Evolutionary conservation across 2,113 vertebrate species (phyloP), one percentile per base, ranked within the genome.

Genomic region (Rhinoderma darwinii): DNA sequence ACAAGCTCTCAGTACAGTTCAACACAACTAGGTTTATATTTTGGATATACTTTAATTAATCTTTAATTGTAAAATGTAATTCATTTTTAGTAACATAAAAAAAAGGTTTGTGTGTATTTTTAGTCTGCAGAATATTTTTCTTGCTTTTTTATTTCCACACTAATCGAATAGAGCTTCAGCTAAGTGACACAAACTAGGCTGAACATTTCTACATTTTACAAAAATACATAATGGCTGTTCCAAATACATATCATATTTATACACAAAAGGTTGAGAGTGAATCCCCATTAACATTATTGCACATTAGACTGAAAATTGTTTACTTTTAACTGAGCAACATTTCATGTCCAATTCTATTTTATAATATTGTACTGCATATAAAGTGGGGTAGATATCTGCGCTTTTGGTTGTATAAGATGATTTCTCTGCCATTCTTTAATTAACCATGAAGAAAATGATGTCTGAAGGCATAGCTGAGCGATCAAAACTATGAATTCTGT

Each of bases 381-480:
- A 74, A 84, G 32, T 73, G 47, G 30, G 10, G 8, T 56, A 30
- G 50, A 73, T 83, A 37, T 73, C 47, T 56, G 82, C 68, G 54
- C 32, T 51, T 83, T 73, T 20, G 15, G 68, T n/a, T 56, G 68
- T 59, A 84, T 84, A 73, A 56, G 47, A 54, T 74, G 68, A 51
- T 74, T 73, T 73, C 39, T 73, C 74, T 84, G 68, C 44, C 68
- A 74, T 74, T 84, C 50, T 73, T 50, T 84, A 84, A 84, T 84
- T 74, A 84, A 84, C 44, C 81, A 83, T 84, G 66, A 84, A 56
- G 82, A 84, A 56, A 56, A 84, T 74, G 30, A 84, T 84, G 82
- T 84, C 82, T 84, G 18, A 56, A 56, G 82, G 82, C 82, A 84
- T 73, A 84, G 68, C 22, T 27, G 68, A 56, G 17, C 27, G 44